Evolutionary conservation across 2,113 vertebrate genomes (phyloP).

Genomic region (Hydropotes inermis): DNA sequence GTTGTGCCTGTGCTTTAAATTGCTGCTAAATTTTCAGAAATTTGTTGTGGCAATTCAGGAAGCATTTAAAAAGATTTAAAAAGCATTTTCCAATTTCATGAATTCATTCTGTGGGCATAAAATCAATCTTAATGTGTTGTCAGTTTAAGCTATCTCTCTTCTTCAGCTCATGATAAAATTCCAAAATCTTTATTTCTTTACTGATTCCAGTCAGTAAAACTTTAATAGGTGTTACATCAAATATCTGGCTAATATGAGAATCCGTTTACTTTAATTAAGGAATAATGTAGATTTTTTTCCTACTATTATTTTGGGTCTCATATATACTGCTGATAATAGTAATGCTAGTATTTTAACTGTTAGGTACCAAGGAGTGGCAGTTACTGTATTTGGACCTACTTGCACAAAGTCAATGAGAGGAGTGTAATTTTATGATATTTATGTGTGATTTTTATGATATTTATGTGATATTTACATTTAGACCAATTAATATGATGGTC

Average conservation of each 20-base stretch:
- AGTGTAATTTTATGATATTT: slow-evolving; percentile 23
- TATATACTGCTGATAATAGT: slow-evolving; percentile 11
- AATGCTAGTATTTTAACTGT: not conserved
- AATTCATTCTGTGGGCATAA: slow-evolving; percentile 17
- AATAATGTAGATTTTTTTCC: not conserved
- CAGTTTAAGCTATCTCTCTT: not conserved
- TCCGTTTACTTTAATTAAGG: not conserved
- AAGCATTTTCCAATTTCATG: not conserved
- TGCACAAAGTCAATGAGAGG: not conserved
- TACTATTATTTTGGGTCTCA: not conserved
- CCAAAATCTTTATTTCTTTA: slow-evolving; percentile 27
- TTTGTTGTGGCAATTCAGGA: slow-evolving; percentile 18
- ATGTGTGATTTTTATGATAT: slow-evolving; percentile 15
- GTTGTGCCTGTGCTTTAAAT: not conserved
- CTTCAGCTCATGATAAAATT: not conserved
- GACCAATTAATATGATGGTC: not conserved
- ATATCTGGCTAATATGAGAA: not conserved
- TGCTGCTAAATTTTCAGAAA: not conserved
- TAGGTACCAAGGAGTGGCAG: not conserved
- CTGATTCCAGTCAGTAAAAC: not conserved
- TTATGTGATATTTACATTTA: too few relatives aligned
- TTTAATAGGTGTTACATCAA: not conserved
- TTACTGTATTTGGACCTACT: not conserved
- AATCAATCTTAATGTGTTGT: not conserved
- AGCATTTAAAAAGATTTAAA: slow-evolving; percentile 4